Percentiles rank a stretch among this genome's conserved stretches.
Evolutionary conservation across 2,888 invertebrate species (phyloP).

Genomic region (Empis stercorea): DNA sequence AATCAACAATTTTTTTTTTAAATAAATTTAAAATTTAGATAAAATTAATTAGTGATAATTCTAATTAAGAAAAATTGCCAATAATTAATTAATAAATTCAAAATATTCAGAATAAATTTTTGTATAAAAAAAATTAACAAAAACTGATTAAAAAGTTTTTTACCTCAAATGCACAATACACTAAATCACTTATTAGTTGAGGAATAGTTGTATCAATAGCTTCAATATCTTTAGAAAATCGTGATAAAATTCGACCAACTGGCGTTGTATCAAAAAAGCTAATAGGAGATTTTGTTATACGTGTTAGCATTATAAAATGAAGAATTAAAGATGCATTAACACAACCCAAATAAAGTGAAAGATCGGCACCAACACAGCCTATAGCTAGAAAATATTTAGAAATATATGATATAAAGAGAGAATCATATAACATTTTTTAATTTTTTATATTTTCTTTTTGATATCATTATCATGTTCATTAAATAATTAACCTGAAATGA

Average conservation of each 20-base stretch:
- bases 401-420: constrained; percentile 19
- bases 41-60: too few relatives aligned
- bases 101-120: too few relatives aligned
- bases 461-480: too few relatives aligned
- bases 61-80: too few relatives aligned
- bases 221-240: constrained; percentile 50
- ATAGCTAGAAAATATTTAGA: constrained; percentile 42
- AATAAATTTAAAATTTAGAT: too few relatives aligned
- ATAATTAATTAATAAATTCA: too few relatives aligned
- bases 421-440: not conserved
- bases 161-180: constrained; percentile 40
- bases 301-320: constrained; percentile 32
- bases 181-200: constrained; percentile 38
- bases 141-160: too few relatives aligned
- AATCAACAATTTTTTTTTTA: too few relatives aligned
- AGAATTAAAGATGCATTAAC: constrained; percentile 15
- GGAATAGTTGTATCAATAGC: constrained; percentile 44
- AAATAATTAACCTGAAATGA: too few relatives aligned
- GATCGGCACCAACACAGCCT: constrained; percentile 48
- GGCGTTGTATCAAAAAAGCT: constrained; percentile 70
- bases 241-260: constrained; percentile 57
- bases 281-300: constrained; percentile 44
- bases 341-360: constrained; percentile 47
- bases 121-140: too few relatives aligned
- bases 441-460: too few relatives aligned